Conservation (phyloP, 2,113 vertebrate species). For the Etheostoma spectabile region DNA sequence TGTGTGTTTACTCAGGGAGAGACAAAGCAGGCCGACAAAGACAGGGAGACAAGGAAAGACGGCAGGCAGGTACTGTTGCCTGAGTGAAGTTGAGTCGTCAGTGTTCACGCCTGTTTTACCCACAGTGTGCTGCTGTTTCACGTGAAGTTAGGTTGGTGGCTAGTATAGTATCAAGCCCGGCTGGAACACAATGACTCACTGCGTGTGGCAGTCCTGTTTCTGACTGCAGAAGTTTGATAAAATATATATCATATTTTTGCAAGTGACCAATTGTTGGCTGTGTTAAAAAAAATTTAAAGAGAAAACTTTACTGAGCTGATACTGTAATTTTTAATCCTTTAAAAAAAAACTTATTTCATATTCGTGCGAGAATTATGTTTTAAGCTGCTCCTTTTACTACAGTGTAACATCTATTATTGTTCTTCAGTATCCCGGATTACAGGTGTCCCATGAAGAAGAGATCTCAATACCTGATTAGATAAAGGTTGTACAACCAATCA, state of each 20-base stretch:
- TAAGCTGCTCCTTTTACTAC: not conserved
- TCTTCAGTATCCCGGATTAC: too few relatives aligned
- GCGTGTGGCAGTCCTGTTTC: not conserved
- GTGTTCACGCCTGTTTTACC: not conserved
- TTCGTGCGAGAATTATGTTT: not conserved
- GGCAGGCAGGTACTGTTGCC: constrained; percentile 16
- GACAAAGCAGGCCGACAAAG: constrained; percentile 38
- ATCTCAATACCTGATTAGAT: not conserved
- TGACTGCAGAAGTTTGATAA: not conserved
- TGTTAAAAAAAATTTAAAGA: not conserved
- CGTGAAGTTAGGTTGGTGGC: not conserved
- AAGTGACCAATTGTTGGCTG: not conserved
- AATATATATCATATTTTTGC: not conserved
- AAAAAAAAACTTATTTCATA: not conserved
- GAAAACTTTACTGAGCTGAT: not conserved
- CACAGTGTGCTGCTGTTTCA: constrained; percentile 6
- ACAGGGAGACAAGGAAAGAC: constrained; percentile 16
- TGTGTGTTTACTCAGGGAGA: constrained; percentile 54
- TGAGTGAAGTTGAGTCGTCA: not conserved
- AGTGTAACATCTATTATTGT: too few relatives aligned
- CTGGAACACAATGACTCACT: not conserved
- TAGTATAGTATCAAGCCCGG: not conserved
- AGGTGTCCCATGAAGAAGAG: too few relatives aligned
- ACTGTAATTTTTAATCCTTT: not conserved
- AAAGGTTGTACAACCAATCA: not conserved